Evolutionary conservation across 2,113 vertebrate species (phyloP), one percentile per base, ranked within the genome.

Genomic region (Corapipo altera): DNA sequence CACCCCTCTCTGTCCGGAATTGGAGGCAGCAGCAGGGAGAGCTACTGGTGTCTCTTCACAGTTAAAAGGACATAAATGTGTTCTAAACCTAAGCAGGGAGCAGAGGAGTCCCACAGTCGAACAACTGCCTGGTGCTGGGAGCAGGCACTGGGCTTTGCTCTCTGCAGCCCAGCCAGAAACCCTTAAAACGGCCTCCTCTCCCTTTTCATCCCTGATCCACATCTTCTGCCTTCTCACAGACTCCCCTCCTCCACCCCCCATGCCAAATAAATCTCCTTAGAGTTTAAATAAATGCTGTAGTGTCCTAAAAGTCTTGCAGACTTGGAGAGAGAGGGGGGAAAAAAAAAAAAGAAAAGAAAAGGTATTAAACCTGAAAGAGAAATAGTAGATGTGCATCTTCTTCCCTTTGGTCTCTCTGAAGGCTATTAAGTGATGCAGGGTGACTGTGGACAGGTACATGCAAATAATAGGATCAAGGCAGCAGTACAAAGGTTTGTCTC

Each of bases 401-500:
- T 89, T 54, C 30, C 70, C 95, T 92, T 97, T 96, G 95, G 95
- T 97, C 97, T 97, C 95, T 93, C 80, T 89, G 92, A 97, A 96
- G 96, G 91, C 97, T 97, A 97, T 97, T 97, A 98, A 97, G 96
- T 72, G 91, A 97, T 94, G 95, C 74, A 84, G 91, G 80, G 73
- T 79, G 94, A 96, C 97, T 96, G 93, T 77, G 97, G 97, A 98
- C 97, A 98, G 97, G 97, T 97, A 97, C 97, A 97, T 96, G 97
- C 94, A 97, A 97, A 98, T 97, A 98, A 98, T 85, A 95, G 97
- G 97, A 98, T 98, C 97, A 97, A 98, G 98, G 97, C 96, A 66
- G 74, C 62, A 97, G 87, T 86, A 97, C 97, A 97, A 97, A 98
- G 97, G 94, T 89, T 91, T 80, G 96, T 94, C 96, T 91, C 83